phyloP scores from a whole-genome alignment of 2,797 vertebrate species.

The Leucoraja ocellata region DNA sequence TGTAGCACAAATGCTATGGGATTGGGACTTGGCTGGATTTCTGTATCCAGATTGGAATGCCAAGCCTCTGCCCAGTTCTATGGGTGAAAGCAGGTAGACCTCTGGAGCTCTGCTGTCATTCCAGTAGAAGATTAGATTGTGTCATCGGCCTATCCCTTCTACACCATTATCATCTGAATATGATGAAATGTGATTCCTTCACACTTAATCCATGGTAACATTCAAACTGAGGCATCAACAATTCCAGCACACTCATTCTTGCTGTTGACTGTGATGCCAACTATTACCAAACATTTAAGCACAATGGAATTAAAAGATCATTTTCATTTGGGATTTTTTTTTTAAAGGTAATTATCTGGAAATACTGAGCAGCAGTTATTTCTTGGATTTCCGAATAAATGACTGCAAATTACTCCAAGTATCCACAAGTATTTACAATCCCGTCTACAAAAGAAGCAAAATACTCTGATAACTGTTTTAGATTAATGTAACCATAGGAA shows the following conservation, averaged over 20 bases:
- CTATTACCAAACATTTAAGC: background rate
- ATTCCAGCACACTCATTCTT: background rate
- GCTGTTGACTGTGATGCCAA: background rate
- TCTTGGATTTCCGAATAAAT: background rate
- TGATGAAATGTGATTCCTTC: background rate
- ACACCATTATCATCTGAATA: background rate
- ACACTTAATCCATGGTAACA: background rate
- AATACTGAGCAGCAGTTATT: background rate
- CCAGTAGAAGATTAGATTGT: too few species aligned
- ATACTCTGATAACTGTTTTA: background rate
- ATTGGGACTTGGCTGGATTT: too few species aligned
- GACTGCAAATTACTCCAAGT: background rate
- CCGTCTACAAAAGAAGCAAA: background rate
- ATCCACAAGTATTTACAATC: background rate
- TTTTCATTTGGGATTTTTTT: background rate
- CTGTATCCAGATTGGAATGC: too few species aligned
- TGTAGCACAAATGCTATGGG: too few species aligned
- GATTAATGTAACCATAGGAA: background rate
- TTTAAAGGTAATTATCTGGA: background rate
- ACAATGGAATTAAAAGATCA: background rate
- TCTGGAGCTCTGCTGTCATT: too few species aligned
- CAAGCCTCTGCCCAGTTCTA: too few species aligned
- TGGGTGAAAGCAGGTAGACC: too few species aligned
- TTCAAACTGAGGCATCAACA: slow-evolving; percentile 7
- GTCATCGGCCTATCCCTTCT: background rate